Percentiles rank a stretch among this genome's conserved stretches.
These are phyloP conservation scores for human DNA, from an alignment of 2,113 vertebrate genomes.

Conservation along the genomic window GRCh38 chr12:57915001-57915500, in stretches of 20 bases:
- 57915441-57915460: neutral
- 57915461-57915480: neutral
- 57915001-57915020: neutral
- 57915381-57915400: neutral
- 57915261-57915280: slow-evolving; percentile 4
- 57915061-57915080: neutral
- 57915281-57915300: neutral
- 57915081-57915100: neutral
- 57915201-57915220: neutral
- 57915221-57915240: slow-evolving; percentile 15
- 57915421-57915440: neutral
- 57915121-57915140: neutral
- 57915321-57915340: neutral
- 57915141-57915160: neutral
- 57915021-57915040: neutral
- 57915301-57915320: neutral
- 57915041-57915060: neutral
- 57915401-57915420: neutral
- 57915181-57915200: neutral
- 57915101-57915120: neutral
- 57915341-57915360: neutral
- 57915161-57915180: neutral
- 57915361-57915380: neutral
- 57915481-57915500: neutral
- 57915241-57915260: slow-evolving; percentile 24